These are phyloP conservation scores for Lampris incognitus DNA, from an alignment of 2,113 vertebrate genomes.

Conservation along the genomic window DNA sequence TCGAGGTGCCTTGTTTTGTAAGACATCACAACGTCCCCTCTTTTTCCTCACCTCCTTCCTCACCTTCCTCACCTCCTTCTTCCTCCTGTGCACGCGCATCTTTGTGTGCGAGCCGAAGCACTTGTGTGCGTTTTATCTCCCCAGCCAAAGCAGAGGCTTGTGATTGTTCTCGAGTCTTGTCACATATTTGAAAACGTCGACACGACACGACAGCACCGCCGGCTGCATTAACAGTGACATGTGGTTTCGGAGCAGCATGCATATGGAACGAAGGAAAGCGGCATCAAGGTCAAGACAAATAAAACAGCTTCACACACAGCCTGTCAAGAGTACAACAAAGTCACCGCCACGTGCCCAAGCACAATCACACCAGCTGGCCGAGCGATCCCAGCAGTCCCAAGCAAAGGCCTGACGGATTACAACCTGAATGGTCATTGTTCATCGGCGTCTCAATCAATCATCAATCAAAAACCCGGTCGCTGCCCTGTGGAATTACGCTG, in stretches of 20 bases:
- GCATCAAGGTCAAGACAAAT: conserved; percentile 68
- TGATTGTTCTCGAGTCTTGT: conserved; percentile 70
- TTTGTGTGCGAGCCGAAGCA: background rate
- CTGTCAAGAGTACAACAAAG: conserved; percentile 31
- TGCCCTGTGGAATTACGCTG: conserved; percentile 25
- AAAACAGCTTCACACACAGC: conserved; percentile 24
- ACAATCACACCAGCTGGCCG: conserved; percentile 49
- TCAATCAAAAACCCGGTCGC: conserved; percentile 24
- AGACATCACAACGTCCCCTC: conserved; percentile 33
- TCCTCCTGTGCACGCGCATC: background rate
- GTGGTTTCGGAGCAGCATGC: conserved; percentile 54
- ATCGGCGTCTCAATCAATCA: conserved; percentile 35
- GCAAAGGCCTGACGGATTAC: conserved; percentile 48
- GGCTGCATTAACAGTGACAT: conserved; percentile 58
- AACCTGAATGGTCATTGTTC: conserved; percentile 40
- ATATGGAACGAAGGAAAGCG: conserved; percentile 38
- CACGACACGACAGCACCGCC: conserved; percentile 39
- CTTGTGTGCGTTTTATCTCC: conserved; percentile 32
- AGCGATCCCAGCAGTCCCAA: conserved; percentile 41
- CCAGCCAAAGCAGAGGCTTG: conserved; percentile 66
- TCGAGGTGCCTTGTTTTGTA: conserved; percentile 43
- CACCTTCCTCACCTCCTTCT: background rate
- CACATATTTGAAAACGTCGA: conserved; percentile 66
- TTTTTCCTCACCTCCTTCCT: background rate
- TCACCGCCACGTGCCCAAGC: conserved; percentile 28